A percentile compares a stretch with the other conserved stretches of the same genome.
phyloP scores from a whole-genome alignment of 2,888 invertebrate genomes.

The Hypercompe scribonia region DNA sequence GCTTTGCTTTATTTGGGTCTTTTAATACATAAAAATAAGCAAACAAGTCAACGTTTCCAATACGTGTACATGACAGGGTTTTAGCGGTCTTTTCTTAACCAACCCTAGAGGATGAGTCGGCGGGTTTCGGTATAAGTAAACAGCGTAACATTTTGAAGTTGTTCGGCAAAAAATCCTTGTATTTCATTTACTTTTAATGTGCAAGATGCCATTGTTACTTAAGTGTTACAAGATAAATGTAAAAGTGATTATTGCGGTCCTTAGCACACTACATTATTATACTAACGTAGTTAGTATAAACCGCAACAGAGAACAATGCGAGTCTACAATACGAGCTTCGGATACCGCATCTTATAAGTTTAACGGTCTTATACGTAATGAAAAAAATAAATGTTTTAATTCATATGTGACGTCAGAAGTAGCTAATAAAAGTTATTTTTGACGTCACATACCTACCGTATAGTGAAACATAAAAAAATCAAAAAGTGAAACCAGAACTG shows the following conservation, averaged over 20 bases:
- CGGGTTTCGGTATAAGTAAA: constrained; percentile 37
- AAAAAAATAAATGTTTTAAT: too few species aligned
- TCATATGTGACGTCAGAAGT: too few species aligned
- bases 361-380: too few species aligned
- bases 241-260: background rate
- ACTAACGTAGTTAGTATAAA: too few species aligned
- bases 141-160: constrained; percentile 27
- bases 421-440: too few species aligned
- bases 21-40: constrained; percentile 15
- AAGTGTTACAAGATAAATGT: background rate
- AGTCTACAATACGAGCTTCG: too few species aligned
- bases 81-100: constrained; percentile 40
- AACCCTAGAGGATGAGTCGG: constrained; percentile 24
- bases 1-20: background rate
- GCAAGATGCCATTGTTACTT: background rate
- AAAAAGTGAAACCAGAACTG: too few species aligned
- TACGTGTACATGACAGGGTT: constrained; percentile 48
- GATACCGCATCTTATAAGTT: too few species aligned
- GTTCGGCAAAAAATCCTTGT: constrained; percentile 28
- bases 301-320: too few species aligned
- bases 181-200: constrained; percentile 27
- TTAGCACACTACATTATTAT: too few species aligned
- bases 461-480: background rate
- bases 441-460: background rate
- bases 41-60: constrained; percentile 28